Evolutionary conservation across 2,113 vertebrate species (phyloP), one percentile per base, ranked within the genome.

Genomic region (Clarias batrachus): DNA sequence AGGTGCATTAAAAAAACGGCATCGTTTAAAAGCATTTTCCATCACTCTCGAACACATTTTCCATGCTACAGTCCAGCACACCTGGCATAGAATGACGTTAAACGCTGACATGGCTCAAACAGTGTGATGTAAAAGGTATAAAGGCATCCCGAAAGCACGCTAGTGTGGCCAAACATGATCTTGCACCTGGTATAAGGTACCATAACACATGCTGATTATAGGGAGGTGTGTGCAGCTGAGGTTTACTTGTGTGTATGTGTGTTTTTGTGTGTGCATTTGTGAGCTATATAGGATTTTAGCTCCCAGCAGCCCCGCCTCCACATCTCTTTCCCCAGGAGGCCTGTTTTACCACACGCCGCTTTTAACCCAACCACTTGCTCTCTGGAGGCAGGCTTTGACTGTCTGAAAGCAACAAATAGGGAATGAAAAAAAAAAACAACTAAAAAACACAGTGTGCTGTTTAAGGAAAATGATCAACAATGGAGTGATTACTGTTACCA

Each of bases 151-250:
- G 65, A 48, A 66, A 81, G 41, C 82, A 81, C 54, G 73, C 48
- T 65, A 25, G 30, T 78, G 9, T 77, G 33, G 68, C 48, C 74
- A 65, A 86, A 80, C 60, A 60, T 37, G 84, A 83, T 79, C 88
- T 80, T 86, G 88, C 86, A 73, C 57, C 66, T 65, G 82, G 62
- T 81, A 81, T 13, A 68, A 0, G 62, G 81, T 82, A 80, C 30
- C 66, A 41, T 33, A 84, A 41, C 86, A 82, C 79, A 82, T 77
- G 70, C 82, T 79, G 81, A 82, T 89, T 83, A 87, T 62, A 84
- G 37, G 62, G 78, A 59, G 68, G 83, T 16, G 62, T 74, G 70
- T 73, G 27, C 56, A 73, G 27, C 78, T 13, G 30, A 8, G 21
- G 27, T 78, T 27, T 33, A 30, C 2, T 19, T 14, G 4, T 30